phyloP scores from a whole-genome alignment of 2,888 invertebrate species.

The Tyria jacobaeae region DNA sequence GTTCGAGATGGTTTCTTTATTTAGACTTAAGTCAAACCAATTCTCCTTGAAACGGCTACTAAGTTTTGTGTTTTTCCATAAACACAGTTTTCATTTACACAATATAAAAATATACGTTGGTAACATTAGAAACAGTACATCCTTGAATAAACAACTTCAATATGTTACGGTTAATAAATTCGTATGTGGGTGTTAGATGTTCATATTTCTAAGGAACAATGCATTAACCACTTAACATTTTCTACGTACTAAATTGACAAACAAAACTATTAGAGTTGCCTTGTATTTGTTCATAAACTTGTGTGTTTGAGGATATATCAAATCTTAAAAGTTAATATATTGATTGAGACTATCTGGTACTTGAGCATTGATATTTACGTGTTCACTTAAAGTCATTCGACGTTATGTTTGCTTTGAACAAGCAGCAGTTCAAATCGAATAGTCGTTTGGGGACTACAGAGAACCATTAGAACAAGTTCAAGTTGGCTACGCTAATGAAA shows the following conservation, averaged over 20 bases:
- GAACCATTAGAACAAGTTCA: neutral
- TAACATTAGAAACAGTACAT: slow-evolving; percentile 1
- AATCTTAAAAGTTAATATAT: neutral
- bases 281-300: neutral
- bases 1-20: neutral
- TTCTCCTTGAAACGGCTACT: neutral
- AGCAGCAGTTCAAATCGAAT: neutral
- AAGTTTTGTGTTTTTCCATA: neutral
- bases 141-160: slow-evolving; percentile 8
- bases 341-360: neutral
- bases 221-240: slow-evolving; percentile 63
- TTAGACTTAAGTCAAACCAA: neutral
- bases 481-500: neutral
- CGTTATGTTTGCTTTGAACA: neutral
- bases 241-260: slow-evolving; percentile 18
- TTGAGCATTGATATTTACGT: neutral
- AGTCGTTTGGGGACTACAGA: neutral
- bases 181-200: slow-evolving; percentile 28
- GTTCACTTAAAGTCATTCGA: neutral
- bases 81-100: neutral
- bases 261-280: neutral
- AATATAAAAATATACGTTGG: neutral
- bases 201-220: slow-evolving; percentile 23
- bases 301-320: neutral
- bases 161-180: slow-evolving; percentile 1